Evolutionary conservation across 2,888 invertebrate species (phyloP).

Genomic region (Odontocolon sp.): DNA sequence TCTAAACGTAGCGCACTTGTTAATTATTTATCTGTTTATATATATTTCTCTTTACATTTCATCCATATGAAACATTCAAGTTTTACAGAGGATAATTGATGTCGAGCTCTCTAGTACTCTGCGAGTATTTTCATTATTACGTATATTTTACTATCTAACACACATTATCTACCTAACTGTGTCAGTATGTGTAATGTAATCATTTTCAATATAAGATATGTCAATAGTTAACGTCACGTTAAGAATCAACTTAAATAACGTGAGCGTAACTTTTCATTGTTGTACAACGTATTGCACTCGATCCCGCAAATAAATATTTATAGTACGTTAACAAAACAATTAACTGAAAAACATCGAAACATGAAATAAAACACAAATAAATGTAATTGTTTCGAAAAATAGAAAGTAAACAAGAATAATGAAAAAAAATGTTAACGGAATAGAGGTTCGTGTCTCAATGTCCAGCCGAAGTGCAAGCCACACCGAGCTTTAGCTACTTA

Average conservation of each 20-base stretch:
- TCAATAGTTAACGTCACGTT: slow-evolving; percentile 27
- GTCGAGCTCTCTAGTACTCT: not conserved
- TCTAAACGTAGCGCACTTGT: slow-evolving; percentile 9
- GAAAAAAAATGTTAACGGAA: not conserved
- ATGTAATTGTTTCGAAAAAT: not conserved
- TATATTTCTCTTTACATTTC: not conserved
- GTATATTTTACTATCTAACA: slow-evolving; percentile 45
- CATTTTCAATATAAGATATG: slow-evolving; percentile 43
- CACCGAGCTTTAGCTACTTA: slow-evolving; percentile 73
- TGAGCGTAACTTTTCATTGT: slow-evolving; percentile 5
- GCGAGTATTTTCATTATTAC: slow-evolving; percentile 12
- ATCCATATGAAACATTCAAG: slow-evolving; percentile 1
- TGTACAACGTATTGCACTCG: slow-evolving; percentile 40
- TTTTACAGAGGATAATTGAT: not conserved
- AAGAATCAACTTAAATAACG: not conserved
- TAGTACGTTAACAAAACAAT: no score
- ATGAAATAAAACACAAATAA: not conserved
- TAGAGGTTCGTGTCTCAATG: slow-evolving; percentile 49
- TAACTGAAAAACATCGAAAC: no score
- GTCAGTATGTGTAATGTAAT: not conserved
- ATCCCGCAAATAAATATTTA: slow-evolving; percentile 20
- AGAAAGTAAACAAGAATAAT: not conserved
- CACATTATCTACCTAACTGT: slow-evolving; percentile 12
- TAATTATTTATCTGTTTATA: not conserved
- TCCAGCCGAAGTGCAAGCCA: slow-evolving; percentile 54